Evolutionary conservation across 2,113 vertebrate genomes (phyloP).

Genomic region (Fregata magnificens): DNA sequence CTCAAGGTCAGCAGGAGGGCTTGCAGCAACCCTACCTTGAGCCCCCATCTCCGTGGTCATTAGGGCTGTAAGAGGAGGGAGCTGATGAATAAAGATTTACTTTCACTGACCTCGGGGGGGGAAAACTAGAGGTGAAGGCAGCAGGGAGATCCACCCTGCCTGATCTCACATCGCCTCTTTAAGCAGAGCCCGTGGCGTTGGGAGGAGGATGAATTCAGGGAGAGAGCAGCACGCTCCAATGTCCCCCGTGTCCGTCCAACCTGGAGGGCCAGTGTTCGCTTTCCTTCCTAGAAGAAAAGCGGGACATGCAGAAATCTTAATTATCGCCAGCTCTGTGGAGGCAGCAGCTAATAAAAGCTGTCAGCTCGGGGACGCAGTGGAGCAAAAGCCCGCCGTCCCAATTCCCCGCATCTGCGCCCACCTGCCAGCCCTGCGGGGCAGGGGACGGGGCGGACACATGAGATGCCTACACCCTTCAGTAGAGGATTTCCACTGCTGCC

Average conservation of each 20-base stretch:
- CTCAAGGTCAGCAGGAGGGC: background rate
- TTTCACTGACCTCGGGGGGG: background rate
- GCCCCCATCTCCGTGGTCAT: fast-evolving
- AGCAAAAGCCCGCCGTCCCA: background rate
- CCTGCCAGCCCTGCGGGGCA: background rate
- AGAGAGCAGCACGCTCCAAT: fast-evolving
- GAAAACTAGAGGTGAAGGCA: background rate
- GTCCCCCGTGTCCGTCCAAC: background rate
- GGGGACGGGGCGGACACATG: background rate
- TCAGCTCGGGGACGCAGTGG: background rate
- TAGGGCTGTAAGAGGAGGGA: background rate
- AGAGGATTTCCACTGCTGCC: background rate
- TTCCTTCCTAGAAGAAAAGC: background rate
- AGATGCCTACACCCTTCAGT: background rate
- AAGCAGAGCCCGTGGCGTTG: background rate
- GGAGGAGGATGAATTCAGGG: background rate
- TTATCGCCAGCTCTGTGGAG: background rate
- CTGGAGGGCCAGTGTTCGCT: background rate
- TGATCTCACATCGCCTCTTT: background rate
- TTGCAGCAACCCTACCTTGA: background rate
- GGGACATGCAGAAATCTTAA: background rate
- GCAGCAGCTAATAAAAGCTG: background rate
- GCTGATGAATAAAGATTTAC: background rate
- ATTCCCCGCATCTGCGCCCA: background rate
- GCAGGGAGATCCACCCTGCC: background rate